Percentiles rank a stretch among this genome's conserved stretches.
Evolutionary conservation across 2,113 vertebrate species (phyloP).

Genomic region (Sceloporus undulatus): DNA sequence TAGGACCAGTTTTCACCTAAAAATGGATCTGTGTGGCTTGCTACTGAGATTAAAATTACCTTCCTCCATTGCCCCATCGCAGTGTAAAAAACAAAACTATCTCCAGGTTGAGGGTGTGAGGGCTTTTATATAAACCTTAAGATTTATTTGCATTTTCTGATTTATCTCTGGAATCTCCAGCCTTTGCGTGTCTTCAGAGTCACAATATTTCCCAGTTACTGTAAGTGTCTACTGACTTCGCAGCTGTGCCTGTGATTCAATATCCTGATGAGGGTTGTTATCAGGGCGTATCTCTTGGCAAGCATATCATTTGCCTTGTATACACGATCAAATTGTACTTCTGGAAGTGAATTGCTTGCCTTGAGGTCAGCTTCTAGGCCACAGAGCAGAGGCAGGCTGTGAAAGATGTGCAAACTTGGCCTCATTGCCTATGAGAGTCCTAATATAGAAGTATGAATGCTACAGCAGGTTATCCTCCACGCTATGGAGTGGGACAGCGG

Average conservation of each 20-base stretch:
- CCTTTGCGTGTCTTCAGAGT: fast-evolving
- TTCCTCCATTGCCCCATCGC: no score
- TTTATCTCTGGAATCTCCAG: constrained; percentile 6
- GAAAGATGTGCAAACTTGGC: no score
- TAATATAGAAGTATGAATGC: no score
- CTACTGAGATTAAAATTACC: no score
- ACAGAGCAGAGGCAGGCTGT: neutral
- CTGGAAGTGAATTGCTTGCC: neutral
- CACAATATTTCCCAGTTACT: neutral
- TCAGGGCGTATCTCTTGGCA: neutral
- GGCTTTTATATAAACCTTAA: neutral
- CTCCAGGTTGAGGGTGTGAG: neutral
- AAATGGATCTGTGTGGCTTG: no score
- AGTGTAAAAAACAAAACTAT: neutral
- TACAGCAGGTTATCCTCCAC: no score
- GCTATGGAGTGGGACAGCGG: no score
- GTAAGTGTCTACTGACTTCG: neutral
- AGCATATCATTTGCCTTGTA: neutral
- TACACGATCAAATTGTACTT: no score
- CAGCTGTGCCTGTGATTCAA: neutral
- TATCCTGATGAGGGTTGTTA: fast-evolving
- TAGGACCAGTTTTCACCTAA: no score
- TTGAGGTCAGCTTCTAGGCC: neutral
- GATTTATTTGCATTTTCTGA: neutral
- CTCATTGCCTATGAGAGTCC: no score